These are phyloP conservation scores for Vultur gryphus DNA, from an alignment of 2,797 vertebrate species.

Conservation along the genomic window DNA sequence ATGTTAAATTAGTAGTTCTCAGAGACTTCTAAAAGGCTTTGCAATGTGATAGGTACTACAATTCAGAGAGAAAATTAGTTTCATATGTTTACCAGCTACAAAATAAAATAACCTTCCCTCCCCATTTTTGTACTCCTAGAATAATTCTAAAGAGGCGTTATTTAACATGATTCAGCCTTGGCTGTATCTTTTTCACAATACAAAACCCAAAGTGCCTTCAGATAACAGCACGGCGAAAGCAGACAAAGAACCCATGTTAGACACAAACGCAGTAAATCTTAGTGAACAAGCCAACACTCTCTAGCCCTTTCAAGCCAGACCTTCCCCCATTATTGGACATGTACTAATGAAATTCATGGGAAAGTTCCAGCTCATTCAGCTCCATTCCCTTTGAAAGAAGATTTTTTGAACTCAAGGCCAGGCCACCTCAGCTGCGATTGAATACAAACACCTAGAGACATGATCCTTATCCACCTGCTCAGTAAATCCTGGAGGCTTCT, in stretches of 20 bases:
- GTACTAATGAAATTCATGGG: neutral
- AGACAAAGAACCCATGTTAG: neutral
- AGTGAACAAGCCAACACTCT: neutral
- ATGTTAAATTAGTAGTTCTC: neutral
- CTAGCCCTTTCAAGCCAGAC: neutral
- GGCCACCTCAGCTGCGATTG: accelerated
- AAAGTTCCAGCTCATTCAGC: neutral
- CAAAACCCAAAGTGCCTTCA: neutral
- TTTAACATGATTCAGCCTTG: neutral
- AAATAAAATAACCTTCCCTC: neutral
- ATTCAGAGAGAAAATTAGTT: neutral
- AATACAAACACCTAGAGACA: accelerated
- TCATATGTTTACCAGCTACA: neutral
- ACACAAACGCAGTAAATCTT: accelerated
- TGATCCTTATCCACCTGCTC: neutral
- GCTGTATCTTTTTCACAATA: neutral
- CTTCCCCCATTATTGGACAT: neutral
- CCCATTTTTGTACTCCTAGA: neutral
- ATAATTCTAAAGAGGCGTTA: neutral
- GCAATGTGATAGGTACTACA: neutral
- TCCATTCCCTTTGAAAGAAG: neutral
- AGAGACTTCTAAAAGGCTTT: neutral
- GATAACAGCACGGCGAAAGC: neutral
- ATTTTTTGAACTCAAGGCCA: neutral
- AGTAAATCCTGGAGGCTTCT: neutral